A percentile compares a stretch with the other conserved stretches of the same genome.
Evolutionary conservation across 2,888 invertebrate species (phyloP).

Genomic region (Harmothoe impar): DNA sequence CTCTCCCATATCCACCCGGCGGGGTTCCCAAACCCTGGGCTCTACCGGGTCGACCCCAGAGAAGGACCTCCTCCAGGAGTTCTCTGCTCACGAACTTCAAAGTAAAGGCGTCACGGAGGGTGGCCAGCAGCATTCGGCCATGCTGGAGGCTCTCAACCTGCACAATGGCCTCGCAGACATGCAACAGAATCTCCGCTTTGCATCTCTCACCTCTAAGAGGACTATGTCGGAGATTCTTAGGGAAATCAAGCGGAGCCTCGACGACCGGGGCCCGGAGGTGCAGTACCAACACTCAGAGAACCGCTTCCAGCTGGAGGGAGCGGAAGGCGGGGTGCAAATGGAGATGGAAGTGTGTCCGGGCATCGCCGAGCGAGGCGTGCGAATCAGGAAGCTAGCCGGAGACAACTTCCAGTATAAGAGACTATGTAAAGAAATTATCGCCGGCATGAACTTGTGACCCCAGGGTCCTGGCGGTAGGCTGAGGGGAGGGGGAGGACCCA

Average conservation of each 20-base stretch:
- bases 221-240: constrained; percentile 87
- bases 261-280: constrained; percentile 84
- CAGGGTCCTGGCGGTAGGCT: not conserved
- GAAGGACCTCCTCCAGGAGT: constrained; percentile 54
- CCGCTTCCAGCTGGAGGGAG: constrained; percentile 88
- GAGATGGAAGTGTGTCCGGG: constrained; percentile 90
- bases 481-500: not conserved
- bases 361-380: constrained; percentile 88
- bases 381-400: constrained; percentile 93
- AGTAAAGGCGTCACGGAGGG: not conserved
- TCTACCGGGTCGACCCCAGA: constrained; percentile 62
- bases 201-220: constrained; percentile 65
- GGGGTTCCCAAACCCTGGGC: constrained; percentile 49
- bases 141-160: constrained; percentile 62
- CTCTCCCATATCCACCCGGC: not conserved
- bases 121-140: constrained; percentile 40
- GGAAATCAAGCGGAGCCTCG: constrained; percentile 91
- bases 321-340: constrained; percentile 94
- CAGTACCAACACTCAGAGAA: constrained; percentile 72
- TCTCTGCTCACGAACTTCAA: constrained; percentile 31
- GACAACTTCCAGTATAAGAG: constrained; percentile 94
- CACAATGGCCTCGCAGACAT: constrained; percentile 66
- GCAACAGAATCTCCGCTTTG: constrained; percentile 56
- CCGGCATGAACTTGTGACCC: constrained; percentile 87
- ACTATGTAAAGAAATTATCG: constrained; percentile 93